phyloP scores from a whole-genome alignment of 2,797 vertebrate genomes.

The Propithecus perrieri region DNA sequence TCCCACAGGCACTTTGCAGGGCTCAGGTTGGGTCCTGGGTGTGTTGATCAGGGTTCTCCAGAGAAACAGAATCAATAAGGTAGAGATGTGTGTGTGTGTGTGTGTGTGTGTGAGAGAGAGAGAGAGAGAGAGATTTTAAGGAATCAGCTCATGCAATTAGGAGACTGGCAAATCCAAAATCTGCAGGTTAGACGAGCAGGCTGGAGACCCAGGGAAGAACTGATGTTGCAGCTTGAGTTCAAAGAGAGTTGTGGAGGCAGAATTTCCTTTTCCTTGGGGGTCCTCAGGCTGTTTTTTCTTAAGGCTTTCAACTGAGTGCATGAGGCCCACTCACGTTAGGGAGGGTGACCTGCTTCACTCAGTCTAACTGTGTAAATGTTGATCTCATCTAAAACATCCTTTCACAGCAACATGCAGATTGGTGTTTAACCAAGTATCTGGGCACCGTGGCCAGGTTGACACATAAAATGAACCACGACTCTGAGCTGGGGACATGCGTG shows the following conservation, averaged over 20 bases:
- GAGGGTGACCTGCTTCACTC: neutral
- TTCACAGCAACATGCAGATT: neutral
- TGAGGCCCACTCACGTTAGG: neutral
- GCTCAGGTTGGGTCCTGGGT: neutral
- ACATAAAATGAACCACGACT: neutral
- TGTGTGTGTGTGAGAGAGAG: neutral
- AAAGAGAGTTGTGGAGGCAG: neutral
- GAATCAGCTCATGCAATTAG: neutral
- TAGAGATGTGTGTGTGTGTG: neutral
- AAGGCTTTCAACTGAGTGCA: neutral
- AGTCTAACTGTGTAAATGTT: neutral
- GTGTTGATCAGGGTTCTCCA: neutral
- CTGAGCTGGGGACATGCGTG: accelerated
- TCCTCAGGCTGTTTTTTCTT: neutral
- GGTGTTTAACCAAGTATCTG: neutral
- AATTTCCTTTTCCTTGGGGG: neutral
- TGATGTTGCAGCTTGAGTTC: neutral
- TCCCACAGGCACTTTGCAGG: neutral
- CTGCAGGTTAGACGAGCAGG: neutral
- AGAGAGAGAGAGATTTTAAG: neutral
- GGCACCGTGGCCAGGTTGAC: neutral
- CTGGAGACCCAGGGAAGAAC: neutral
- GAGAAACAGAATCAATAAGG: neutral
- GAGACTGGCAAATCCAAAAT: neutral
- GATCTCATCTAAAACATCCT: neutral